Conservation (phyloP, 2,797 vertebrate genomes). For the Aulostomus chinensis region DNA sequence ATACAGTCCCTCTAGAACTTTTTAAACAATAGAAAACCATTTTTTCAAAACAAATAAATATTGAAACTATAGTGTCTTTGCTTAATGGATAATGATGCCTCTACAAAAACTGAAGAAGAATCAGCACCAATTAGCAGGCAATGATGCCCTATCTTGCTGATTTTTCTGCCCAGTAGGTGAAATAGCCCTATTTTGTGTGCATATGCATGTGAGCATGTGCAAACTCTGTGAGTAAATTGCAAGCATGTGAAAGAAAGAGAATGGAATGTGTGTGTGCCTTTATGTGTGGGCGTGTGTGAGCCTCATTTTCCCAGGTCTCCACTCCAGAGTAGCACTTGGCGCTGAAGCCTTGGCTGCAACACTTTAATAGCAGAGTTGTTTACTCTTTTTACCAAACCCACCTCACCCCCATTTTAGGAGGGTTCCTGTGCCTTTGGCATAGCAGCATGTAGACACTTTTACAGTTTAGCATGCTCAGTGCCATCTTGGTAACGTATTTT, state of each 20-base stretch:
- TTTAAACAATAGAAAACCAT: too few relatives aligned
- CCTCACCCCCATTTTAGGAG: constrained; percentile 64
- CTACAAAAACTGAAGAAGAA: too few relatives aligned
- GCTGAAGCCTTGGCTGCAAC: constrained; percentile 51
- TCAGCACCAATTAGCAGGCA: too few relatives aligned
- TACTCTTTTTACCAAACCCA: constrained; percentile 66
- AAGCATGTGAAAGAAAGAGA: constrained; percentile 8
- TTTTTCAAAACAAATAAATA: too few relatives aligned
- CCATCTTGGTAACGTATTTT: constrained; percentile 61
- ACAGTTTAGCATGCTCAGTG: constrained; percentile 55
- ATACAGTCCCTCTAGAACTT: too few relatives aligned
- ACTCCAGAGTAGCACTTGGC: constrained; percentile 67
- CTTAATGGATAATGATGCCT: too few relatives aligned
- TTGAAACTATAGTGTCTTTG: too few relatives aligned
- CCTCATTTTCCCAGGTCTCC: constrained; percentile 62
- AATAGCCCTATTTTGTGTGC: neutral
- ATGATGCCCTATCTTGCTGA: too few relatives aligned
- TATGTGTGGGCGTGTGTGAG: constrained; percentile 31
- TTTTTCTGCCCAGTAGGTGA: too few relatives aligned
- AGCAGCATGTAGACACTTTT: constrained; percentile 58
- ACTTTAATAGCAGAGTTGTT: constrained; percentile 77
- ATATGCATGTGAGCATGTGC: neutral
- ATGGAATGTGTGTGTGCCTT: constrained; percentile 1
- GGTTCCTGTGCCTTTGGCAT: constrained; percentile 63
- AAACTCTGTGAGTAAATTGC: constrained; percentile 4